Evolutionary conservation across 2,888 invertebrate species (phyloP).

Genomic region (Aelia acuminata): DNA sequence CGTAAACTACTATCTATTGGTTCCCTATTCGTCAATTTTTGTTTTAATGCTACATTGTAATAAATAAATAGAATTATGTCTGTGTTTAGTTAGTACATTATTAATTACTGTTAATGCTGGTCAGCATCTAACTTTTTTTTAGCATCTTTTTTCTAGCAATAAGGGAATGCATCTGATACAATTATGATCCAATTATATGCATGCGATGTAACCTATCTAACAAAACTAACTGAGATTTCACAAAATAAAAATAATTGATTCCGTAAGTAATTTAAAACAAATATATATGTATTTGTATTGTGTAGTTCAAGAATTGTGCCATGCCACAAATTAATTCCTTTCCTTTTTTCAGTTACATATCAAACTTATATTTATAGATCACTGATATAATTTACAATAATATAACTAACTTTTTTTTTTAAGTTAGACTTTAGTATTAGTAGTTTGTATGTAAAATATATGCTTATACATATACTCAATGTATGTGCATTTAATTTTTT

Average conservation of each 20-base stretch:
- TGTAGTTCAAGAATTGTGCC: constrained; percentile 3
- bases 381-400: neutral
- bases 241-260: neutral
- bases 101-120: neutral
- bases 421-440: neutral
- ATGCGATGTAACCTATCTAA: neutral
- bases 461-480: neutral
- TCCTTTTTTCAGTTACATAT: neutral
- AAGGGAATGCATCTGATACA: neutral
- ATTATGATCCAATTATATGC: neutral
- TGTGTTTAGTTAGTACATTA: neutral
- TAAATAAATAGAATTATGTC: neutral
- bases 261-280: neutral
- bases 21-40: constrained; percentile 38
- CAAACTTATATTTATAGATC: neutral
- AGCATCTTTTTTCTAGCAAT: neutral
- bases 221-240: neutral
- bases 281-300: neutral
- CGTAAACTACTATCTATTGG: neutral
- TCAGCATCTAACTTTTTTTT: neutral
- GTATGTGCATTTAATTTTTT: neutral
- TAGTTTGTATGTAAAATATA: neutral
- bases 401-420: neutral
- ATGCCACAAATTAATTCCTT: neutral
- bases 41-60: neutral